Percentiles rank a stretch among this genome's conserved stretches.
These are phyloP conservation scores for Neuroscelio doddi DNA, from an alignment of 2,888 invertebrate species.

Conservation along the genomic window DNA sequence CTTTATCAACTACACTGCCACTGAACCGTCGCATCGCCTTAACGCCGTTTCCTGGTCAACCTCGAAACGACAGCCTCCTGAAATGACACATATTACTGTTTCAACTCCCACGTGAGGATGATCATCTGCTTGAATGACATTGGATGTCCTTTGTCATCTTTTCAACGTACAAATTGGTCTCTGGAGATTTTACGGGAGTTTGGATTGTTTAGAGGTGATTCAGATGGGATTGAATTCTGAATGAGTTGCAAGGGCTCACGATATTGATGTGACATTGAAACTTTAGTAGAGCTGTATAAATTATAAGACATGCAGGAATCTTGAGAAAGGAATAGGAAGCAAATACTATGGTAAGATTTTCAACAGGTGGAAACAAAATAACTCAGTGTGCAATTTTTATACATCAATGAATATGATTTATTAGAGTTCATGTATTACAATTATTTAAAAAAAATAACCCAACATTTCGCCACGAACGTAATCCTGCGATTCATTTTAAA, in stretches of 20 bases:
- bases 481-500: too few species aligned
- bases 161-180: background rate
- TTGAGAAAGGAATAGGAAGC: too few species aligned
- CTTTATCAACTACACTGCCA: slow-evolving; percentile 67
- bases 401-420: too few species aligned
- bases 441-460: too few species aligned
- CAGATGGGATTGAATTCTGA: slow-evolving; percentile 3
- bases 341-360: too few species aligned
- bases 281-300: too few species aligned
- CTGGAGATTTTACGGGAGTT: background rate
- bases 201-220: background rate
- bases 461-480: too few species aligned
- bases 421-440: too few species aligned
- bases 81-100: background rate
- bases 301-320: too few species aligned
- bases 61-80: slow-evolving; percentile 36
- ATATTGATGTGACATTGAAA: background rate
- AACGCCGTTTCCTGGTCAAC: slow-evolving; percentile 42
- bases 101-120: background rate
- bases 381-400: too few species aligned
- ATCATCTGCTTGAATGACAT: background rate
- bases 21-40: slow-evolving; percentile 51
- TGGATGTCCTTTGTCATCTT: background rate
- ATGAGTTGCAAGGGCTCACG: background rate
- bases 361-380: too few species aligned